Evolutionary conservation across 2,113 vertebrate species (phyloP).

Genomic region (Tautogolabrus adspersus): DNA sequence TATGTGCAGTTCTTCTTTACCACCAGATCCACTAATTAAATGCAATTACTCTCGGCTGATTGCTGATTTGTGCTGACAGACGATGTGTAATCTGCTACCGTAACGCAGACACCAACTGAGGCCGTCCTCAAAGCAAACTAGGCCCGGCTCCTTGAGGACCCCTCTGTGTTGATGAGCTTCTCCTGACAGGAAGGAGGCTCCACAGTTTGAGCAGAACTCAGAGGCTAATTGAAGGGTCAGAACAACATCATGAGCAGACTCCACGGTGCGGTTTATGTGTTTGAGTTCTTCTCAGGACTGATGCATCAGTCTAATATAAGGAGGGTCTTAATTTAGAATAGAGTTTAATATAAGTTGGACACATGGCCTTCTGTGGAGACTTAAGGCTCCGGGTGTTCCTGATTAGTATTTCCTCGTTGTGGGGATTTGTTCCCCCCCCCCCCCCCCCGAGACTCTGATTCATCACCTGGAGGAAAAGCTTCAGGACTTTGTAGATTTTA

Average conservation of each 20-base stretch:
- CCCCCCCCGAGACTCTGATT: too few relatives aligned
- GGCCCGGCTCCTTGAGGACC: neutral
- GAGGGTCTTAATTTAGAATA: too few relatives aligned
- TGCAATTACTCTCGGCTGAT: slow-evolving; percentile 27
- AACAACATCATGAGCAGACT: neutral
- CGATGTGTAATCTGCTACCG: slow-evolving; percentile 33
- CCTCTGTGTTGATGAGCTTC: neutral
- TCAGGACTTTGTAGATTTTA: too few relatives aligned
- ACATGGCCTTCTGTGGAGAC: too few relatives aligned
- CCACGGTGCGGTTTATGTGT: too few relatives aligned
- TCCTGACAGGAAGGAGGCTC: slow-evolving; percentile 1
- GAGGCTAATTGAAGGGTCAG: slow-evolving; percentile 2
- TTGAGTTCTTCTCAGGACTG: too few relatives aligned
- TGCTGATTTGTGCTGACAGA: slow-evolving; percentile 38
- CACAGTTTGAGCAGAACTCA: neutral
- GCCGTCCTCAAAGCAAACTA: slow-evolving; percentile 22
- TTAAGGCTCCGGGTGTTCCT: too few relatives aligned
- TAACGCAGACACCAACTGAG: slow-evolving; percentile 3
- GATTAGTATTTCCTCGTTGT: too few relatives aligned
- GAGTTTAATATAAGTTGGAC: too few relatives aligned
- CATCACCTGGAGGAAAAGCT: too few relatives aligned
- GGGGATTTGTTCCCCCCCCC: too few relatives aligned
- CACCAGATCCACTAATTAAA: slow-evolving; percentile 23
- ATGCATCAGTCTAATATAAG: too few relatives aligned
- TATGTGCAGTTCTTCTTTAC: slow-evolving; percentile 13